Evolutionary conservation across 2,888 invertebrate genomes (phyloP).

Genomic region (Hydraecia micacea): DNA sequence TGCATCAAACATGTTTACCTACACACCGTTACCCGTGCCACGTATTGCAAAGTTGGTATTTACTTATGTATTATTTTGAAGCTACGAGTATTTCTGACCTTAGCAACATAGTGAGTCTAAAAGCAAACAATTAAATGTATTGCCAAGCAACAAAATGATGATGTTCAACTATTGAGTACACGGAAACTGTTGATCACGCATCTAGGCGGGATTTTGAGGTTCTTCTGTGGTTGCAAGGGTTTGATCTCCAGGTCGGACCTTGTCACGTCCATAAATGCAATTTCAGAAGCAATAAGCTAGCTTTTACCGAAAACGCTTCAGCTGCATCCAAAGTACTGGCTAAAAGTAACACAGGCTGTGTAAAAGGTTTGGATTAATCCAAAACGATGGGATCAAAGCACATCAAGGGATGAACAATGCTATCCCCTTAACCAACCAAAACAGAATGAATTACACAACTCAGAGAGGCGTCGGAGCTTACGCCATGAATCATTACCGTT

Average conservation of each 20-base stretch:
- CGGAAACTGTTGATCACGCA: no score
- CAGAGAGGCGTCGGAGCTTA: slow-evolving; percentile 44
- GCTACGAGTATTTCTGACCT: no score
- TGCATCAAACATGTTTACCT: no score
- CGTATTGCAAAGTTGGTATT: no score
- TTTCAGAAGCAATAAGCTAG: background rate
- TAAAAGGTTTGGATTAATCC: background rate
- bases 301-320: background rate
- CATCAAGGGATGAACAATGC: slow-evolving; percentile 11
- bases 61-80: no score
- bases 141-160: no score
- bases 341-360: background rate
- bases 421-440: slow-evolving; percentile 20
- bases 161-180: no score
- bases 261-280: background rate
- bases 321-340: background rate
- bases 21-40: no score
- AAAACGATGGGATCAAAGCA: background rate
- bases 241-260: background rate
- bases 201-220: background rate
- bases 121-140: no score
- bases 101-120: no score
- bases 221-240: no score
- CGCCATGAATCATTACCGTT: slow-evolving; percentile 76
- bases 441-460: slow-evolving; percentile 54